Base-by-base conservation (phyloP, 2,113 vertebrate genomes). In the Nansenia antarctica region DNA sequence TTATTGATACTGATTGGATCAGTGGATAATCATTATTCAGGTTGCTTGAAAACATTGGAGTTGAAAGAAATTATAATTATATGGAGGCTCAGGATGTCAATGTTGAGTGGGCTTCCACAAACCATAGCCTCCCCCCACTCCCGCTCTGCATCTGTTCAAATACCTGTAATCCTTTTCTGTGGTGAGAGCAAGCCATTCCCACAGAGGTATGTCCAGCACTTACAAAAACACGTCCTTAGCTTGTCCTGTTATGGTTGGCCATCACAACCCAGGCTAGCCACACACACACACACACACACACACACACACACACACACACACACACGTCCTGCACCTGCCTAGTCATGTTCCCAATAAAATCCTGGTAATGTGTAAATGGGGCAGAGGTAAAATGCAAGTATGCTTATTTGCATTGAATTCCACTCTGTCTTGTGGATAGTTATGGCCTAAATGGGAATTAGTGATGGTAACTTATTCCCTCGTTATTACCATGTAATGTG, bases 21-120 rank as follows among this genome's bases (percentile, higher is more conserved):
- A 72, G 65, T 26, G 24, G 12, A 65, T 55, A 47, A 32, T 70
- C 70, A 82, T 82, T 79, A 79, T 77, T 74, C 57, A 62, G 68
- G 37, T 74, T 61, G 47, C 69, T 60, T 49, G 53, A 72, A 59
- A n/a, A 62, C 57, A 57, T 62, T 62, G 68, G 71, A 73, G 69
- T n/a, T n/a, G 69, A 69, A 49, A 69, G 68, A 72, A 79, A 77
- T 63, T 57, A 65, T 76, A 82, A 76, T 74, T 79, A 60, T 65
- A 69, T 57, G 79, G 67, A 20, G 31, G 72, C 52, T 42, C 54
- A 47, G 49, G 63, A 57, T 80, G 64, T 67, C 70, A 61, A 69
- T 49, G 42, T 66, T 42, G 35, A 75, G 67, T 35, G 34, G 22
- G 63, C 68, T 74, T 65, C 47, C 57, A 78, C 72, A 75, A 68